These are phyloP conservation scores for Eumaeus atala DNA, from an alignment of 1,140 invertebrate genomes.

Conservation along the genomic window DNA sequence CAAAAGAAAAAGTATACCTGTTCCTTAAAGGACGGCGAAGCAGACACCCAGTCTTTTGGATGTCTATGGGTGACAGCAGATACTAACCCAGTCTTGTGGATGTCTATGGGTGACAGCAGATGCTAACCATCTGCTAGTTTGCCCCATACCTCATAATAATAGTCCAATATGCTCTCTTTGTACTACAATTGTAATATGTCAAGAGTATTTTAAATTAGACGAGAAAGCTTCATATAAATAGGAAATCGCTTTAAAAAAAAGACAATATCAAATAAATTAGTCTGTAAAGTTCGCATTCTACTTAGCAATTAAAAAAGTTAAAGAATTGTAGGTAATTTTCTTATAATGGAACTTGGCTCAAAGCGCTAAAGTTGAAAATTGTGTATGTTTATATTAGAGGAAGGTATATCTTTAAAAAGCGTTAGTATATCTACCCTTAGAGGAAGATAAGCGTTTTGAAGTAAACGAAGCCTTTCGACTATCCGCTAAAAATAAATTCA, in stretches of 20 bases:
- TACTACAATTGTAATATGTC: conserved; percentile 3
- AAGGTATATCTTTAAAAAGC: conserved; percentile 23
- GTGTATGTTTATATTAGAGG: background rate
- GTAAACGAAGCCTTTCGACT: conserved; percentile 63
- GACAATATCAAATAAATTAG: conserved; percentile 47
- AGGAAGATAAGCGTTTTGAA: conserved; percentile 55
- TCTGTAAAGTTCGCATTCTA: conserved; percentile 48
- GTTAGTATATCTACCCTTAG: conserved; percentile 43
- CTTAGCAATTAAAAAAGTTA: conserved; percentile 64
- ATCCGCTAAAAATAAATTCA: conserved; percentile 62
- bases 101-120: too few relatives aligned
- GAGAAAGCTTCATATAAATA: conserved; percentile 25
- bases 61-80: too few relatives aligned
- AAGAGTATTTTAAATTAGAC: conserved; percentile 11
- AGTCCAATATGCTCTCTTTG: background rate
- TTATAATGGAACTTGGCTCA: conserved; percentile 40
- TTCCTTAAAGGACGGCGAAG: too few relatives aligned
- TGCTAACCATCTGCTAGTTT: too few relatives aligned
- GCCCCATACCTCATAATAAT: too few relatives aligned
- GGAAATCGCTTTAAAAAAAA: conserved; percentile 31
- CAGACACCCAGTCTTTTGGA: too few relatives aligned
- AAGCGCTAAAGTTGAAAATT: conserved; percentile 44
- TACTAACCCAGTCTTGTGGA: too few relatives aligned
- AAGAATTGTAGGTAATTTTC: conserved; percentile 37
- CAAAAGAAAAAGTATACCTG: too few relatives aligned